Percentiles rank a stretch among this genome's conserved stretches.
phyloP scores from a whole-genome alignment of 1,140 invertebrate genomes.

The Hyphantria cunea region DNA sequence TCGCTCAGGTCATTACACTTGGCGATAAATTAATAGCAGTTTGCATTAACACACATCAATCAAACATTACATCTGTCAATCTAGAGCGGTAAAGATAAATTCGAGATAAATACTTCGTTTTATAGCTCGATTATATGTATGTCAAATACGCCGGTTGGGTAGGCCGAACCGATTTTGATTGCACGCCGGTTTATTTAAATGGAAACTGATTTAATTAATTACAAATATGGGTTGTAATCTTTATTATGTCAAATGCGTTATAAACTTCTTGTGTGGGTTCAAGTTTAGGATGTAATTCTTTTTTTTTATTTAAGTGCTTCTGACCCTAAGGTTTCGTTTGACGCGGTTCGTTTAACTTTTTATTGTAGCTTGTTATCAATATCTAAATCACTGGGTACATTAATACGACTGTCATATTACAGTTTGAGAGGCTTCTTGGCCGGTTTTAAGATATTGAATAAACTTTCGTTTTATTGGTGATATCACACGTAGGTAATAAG shows the following conservation, averaged over 20 bases:
- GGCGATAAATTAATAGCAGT: slow-evolving; percentile 53
- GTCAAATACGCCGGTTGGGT: slow-evolving; percentile 54
- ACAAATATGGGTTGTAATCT: slow-evolving; percentile 63
- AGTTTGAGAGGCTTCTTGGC: slow-evolving; percentile 40
- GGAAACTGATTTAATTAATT: slow-evolving; percentile 64
- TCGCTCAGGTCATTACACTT: slow-evolving; percentile 50
- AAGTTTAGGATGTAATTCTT: slow-evolving; percentile 33
- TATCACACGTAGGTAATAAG: slow-evolving; percentile 28
- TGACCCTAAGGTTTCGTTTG: slow-evolving; percentile 42
- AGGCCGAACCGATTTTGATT: slow-evolving; percentile 52
- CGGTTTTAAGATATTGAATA: slow-evolving; percentile 18
- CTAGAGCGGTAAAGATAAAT: slow-evolving; percentile 45
- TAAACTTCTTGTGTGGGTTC: slow-evolving; percentile 42
- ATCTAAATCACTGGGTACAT: slow-evolving; percentile 58
- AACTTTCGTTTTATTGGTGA: slow-evolving; percentile 23
- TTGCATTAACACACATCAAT: slow-evolving; percentile 48
- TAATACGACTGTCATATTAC: slow-evolving; percentile 62
- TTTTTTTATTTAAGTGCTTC: slow-evolving; percentile 36
- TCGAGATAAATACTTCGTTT: slow-evolving; percentile 41
- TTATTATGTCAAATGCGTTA: slow-evolving; percentile 50
- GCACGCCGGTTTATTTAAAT: slow-evolving; percentile 42
- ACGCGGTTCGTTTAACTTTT: slow-evolving; percentile 42
- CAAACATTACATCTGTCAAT: slow-evolving; percentile 41
- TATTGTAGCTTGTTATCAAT: slow-evolving; percentile 56
- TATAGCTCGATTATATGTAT: slow-evolving; percentile 41